A percentile compares a stretch with the other conserved stretches of the same genome.
Evolutionary conservation across 1,140 invertebrate genomes (phyloP).

Genomic region (Grapholita molesta): DNA sequence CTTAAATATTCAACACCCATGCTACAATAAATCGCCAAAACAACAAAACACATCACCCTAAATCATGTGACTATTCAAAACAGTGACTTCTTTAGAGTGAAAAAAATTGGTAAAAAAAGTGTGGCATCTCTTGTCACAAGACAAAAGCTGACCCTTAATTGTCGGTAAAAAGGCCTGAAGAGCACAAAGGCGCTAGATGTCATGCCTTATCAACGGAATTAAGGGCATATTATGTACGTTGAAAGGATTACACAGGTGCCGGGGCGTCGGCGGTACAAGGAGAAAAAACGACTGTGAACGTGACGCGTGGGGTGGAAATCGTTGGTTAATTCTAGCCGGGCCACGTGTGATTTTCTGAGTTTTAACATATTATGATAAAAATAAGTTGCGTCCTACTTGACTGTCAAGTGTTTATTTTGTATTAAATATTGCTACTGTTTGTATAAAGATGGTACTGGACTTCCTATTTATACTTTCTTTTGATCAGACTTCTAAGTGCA

Average conservation of each 20-base stretch:
- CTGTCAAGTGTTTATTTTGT: too few relatives aligned
- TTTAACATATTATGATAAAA: too few relatives aligned
- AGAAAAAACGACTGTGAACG: constrained; percentile 26
- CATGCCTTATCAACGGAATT: constrained; percentile 71
- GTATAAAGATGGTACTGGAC: too few relatives aligned
- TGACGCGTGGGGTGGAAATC: constrained; percentile 2
- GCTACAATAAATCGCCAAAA: constrained; percentile 62
- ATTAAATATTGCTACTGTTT: too few relatives aligned
- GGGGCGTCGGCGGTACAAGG: constrained; percentile 32
- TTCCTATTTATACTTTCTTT: too few relatives aligned
- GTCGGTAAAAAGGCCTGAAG: constrained; percentile 48
- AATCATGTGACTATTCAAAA: constrained; percentile 72
- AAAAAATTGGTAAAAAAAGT: constrained; percentile 49
- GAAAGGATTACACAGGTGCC: constrained; percentile 74
- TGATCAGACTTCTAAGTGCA: too few relatives aligned
- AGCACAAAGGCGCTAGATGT: constrained; percentile 67
- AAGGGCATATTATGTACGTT: constrained; percentile 68
- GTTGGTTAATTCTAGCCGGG: too few relatives aligned
- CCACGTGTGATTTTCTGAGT: too few relatives aligned
- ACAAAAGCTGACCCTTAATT: constrained; percentile 64
- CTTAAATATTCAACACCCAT: constrained; percentile 43
- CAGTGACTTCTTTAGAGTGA: constrained; percentile 45
- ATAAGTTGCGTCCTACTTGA: too few relatives aligned
- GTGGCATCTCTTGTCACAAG: constrained; percentile 62
- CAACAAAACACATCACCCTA: constrained; percentile 58